Conservation (phyloP, 1,140 invertebrate genomes). For the Hycleus cichorii region DNA sequence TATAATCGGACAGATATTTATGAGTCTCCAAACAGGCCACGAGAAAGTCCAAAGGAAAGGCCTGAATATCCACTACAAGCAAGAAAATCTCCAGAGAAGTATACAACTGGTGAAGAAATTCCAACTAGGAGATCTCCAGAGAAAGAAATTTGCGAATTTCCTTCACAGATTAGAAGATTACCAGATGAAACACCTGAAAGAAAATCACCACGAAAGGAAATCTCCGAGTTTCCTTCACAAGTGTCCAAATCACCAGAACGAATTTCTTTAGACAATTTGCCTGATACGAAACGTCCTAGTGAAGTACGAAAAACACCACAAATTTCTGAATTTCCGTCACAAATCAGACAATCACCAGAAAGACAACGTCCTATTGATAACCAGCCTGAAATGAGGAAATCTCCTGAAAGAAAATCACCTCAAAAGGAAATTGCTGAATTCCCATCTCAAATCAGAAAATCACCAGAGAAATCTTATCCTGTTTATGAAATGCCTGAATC, state of each 20-base stretch:
- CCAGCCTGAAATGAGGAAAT: not conserved
- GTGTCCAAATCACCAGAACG: conserved; percentile 12
- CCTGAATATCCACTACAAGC: not conserved
- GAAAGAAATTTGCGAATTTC: conserved; percentile 4
- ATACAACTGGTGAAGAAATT: not conserved
- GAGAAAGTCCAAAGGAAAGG: not conserved
- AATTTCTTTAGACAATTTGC: conserved; percentile 6
- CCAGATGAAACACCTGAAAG: not conserved
- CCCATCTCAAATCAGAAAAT: conserved; percentile 9
- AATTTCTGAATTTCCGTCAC: conserved; percentile 8
- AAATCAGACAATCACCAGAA: conserved; percentile 13
- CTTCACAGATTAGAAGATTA: conserved; percentile 9
- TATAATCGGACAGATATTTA: no score
- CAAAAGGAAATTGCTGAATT: conserved; percentile 2
- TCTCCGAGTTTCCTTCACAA: conserved; percentile 5
- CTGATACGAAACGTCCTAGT: not conserved
- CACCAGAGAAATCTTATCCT: conserved; percentile 15
- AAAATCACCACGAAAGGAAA: not conserved
- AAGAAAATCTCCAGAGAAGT: not conserved
- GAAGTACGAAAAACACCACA: not conserved
- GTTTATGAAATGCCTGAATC: not conserved
- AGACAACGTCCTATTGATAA: conserved; percentile 2
- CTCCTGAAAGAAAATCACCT: not conserved
- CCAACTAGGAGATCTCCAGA: not conserved
- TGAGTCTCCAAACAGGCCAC: not conserved